Evolutionary conservation across 2,888 invertebrate species (phyloP).

Genomic region (Lasioglossum zephyrum): DNA sequence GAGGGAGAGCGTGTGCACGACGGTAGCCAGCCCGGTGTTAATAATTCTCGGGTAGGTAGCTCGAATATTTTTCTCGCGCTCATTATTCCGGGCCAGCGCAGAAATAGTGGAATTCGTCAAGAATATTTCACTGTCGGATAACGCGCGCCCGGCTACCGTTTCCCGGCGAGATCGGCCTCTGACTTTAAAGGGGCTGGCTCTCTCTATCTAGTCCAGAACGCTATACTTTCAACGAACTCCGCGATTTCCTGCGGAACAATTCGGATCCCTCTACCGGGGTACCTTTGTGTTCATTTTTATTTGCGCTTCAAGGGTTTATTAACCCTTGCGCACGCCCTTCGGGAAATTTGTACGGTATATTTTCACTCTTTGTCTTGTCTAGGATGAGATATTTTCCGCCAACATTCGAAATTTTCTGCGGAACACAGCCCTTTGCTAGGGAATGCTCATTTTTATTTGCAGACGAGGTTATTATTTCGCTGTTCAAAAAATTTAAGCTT

Average conservation of each 20-base stretch:
- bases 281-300: neutral
- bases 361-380: neutral
- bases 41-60: conserved; percentile 39
- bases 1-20: neutral
- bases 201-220: neutral
- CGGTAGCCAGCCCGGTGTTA: conserved; percentile 22
- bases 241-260: neutral
- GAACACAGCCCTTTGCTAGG: neutral
- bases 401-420: neutral
- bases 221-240: neutral
- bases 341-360: neutral
- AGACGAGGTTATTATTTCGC: too few species aligned
- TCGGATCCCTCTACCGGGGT: neutral
- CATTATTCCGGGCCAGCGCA: conserved; percentile 42
- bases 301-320: neutral
- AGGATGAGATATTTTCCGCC: neutral
- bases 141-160: conserved; percentile 7
- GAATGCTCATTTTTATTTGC: neutral
- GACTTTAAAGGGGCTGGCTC: neutral
- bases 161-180: neutral
- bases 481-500: too few species aligned
- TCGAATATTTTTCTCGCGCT: conserved; percentile 47
- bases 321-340: neutral
- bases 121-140: conserved; percentile 56
- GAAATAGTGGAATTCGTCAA: conserved; percentile 48